A percentile compares a stretch with the other conserved stretches of the same genome.
phyloP scores from a whole-genome alignment of 2,888 invertebrate genomes.

The Orchestes rusci region DNA sequence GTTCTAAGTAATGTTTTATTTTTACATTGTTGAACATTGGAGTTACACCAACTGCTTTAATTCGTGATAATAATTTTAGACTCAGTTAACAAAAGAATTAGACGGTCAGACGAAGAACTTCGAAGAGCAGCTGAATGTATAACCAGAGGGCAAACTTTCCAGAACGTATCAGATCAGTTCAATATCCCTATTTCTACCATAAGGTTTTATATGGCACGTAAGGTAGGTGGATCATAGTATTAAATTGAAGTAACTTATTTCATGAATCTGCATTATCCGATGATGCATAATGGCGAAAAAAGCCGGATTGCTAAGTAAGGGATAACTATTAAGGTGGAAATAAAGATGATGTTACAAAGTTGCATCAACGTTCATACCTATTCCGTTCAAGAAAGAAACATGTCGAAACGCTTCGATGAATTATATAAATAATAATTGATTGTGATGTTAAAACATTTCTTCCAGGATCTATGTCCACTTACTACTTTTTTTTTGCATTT shows the following conservation, averaged over 20 bases:
- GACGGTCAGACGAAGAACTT: slow-evolving; percentile 69
- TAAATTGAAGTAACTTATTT: background rate
- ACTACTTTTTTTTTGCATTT: no score
- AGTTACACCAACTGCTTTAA: no score
- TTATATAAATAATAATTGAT: no score
- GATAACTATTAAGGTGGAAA: no score
- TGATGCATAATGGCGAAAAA: no score
- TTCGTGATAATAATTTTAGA: slow-evolving; percentile 26
- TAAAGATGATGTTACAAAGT: background rate
- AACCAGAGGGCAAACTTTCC: slow-evolving; percentile 80
- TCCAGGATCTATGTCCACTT: no score
- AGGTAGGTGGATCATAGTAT: slow-evolving; percentile 11
- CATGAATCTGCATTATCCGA: no score
- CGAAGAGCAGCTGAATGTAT: slow-evolving; percentile 80
- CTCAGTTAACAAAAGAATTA: slow-evolving; percentile 48
- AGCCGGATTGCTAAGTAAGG: no score
- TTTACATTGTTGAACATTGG: background rate
- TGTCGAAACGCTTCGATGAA: no score
- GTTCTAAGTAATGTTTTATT: no score
- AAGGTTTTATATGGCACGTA: slow-evolving; percentile 81
- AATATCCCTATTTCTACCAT: slow-evolving; percentile 84
- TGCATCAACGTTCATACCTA: background rate
- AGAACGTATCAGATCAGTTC: slow-evolving; percentile 79
- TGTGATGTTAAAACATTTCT: no score
- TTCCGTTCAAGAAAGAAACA: no score